Conservation (phyloP, 92 coral and sea anemone genomes). For the Pocillopora meandrina region DNA sequence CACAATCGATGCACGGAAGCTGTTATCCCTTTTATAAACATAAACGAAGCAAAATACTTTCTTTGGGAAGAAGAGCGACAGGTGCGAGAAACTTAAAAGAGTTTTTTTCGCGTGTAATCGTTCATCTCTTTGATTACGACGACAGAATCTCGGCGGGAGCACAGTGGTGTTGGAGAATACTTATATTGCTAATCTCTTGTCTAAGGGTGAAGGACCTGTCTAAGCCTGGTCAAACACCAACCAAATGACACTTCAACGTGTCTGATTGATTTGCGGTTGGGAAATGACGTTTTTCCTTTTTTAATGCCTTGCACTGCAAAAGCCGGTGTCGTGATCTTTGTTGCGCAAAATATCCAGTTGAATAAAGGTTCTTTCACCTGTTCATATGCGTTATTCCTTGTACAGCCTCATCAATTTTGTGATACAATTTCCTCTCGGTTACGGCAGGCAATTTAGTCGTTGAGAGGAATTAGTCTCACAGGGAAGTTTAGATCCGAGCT, state of each 20-base stretch:
- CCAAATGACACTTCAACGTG: constrained; percentile 2
- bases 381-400: background rate
- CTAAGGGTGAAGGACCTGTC: constrained; percentile 7
- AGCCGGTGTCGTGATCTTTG: too few relatives aligned
- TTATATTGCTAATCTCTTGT: constrained; percentile 27
- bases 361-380: background rate
- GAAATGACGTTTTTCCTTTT: background rate
- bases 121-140: constrained; percentile 19
- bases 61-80: background rate
- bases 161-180: constrained; percentile 41
- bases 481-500: background rate
- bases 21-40: constrained; percentile 1
- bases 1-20: constrained; percentile 38
- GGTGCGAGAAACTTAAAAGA: background rate
- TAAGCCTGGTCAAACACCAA: constrained; percentile 11
- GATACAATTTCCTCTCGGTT: background rate
- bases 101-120: constrained; percentile 7
- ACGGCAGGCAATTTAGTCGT: constrained; percentile 31
- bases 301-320: background rate
- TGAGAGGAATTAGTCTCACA: constrained; percentile 34
- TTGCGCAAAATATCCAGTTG: background rate
- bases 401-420: background rate
- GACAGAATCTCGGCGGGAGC: constrained; percentile 50
- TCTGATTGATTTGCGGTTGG: background rate
- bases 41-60: background rate